Conservation (phyloP, 2,797 vertebrate species). For the Acanthurus tractus region DNA sequence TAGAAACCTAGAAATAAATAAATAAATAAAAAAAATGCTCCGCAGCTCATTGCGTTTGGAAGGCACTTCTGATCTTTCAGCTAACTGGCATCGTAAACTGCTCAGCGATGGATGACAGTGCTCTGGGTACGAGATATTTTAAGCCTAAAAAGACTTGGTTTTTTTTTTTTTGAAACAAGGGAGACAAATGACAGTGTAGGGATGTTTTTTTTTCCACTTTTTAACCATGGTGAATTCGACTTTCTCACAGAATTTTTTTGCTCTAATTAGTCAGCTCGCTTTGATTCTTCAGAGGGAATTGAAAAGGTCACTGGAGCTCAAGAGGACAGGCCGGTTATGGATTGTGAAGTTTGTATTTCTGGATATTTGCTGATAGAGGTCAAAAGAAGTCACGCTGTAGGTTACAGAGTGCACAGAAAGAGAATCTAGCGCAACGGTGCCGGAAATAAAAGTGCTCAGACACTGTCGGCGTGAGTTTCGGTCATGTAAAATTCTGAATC, state of each 20-base stretch:
- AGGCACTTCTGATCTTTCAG: constrained; percentile 51
- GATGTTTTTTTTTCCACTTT: constrained; percentile 14
- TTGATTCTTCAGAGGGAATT: constrained; percentile 13
- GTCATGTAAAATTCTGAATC: background rate
- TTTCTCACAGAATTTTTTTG: constrained; percentile 25
- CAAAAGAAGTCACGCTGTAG: constrained; percentile 26
- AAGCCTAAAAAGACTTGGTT: constrained; percentile 49
- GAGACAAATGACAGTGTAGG: constrained; percentile 30
- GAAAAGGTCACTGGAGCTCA: constrained; percentile 59
- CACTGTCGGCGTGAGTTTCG: background rate
- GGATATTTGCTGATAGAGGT: constrained; percentile 49
- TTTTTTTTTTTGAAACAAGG: constrained; percentile 38
- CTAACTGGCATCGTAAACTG: constrained; percentile 45
- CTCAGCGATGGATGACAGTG: constrained; percentile 48
- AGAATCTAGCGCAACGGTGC: background rate
- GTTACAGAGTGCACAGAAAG: constrained; percentile 6
- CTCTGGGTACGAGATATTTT: constrained; percentile 53
- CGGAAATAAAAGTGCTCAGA: background rate
- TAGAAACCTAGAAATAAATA: background rate
- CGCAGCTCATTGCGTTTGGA: constrained; percentile 12
- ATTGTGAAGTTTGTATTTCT: constrained; percentile 57
- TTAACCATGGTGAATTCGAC: constrained; percentile 23
- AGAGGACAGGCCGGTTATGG: constrained; percentile 30
- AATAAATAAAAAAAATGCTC: background rate
- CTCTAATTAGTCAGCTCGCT: constrained; percentile 40